These are phyloP conservation scores for Tholera decimalis DNA, from an alignment of 2,888 invertebrate genomes.

Conservation along the genomic window DNA sequence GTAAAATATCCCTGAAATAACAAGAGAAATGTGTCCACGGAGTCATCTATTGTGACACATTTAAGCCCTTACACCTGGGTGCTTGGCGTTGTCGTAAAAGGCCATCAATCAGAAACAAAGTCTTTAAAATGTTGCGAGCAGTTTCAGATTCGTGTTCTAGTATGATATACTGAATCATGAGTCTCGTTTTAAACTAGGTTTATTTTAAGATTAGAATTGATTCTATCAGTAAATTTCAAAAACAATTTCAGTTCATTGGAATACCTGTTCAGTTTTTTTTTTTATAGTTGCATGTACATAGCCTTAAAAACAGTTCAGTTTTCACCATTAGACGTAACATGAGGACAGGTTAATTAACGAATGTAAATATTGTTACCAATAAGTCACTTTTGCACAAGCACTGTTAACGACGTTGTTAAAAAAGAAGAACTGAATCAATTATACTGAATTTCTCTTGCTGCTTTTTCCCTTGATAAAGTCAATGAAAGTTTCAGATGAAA, in stretches of 20 bases:
- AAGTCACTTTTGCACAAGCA: not conserved
- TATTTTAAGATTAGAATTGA: not conserved
- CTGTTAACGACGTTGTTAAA: too few species aligned
- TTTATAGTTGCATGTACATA: too few species aligned
- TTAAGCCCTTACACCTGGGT: not conserved
- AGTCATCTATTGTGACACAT: not conserved
- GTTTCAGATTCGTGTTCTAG: not conserved
- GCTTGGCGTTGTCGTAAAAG: not conserved
- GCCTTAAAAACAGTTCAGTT: not conserved
- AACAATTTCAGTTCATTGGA: not conserved
- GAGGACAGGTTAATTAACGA: conserved; percentile 30
- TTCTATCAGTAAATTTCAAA: not conserved
- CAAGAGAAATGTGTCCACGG: conserved; percentile 9
- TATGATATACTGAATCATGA: not conserved
- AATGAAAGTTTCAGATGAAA: not conserved
- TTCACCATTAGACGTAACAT: not conserved
- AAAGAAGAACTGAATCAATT: not conserved
- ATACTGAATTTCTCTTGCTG: not conserved
- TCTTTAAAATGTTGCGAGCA: not conserved
- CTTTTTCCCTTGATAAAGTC: not conserved
- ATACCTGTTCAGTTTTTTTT: too few species aligned
- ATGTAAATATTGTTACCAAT: conserved; percentile 33
- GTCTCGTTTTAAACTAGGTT: conserved; percentile 27
- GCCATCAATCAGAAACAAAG: conserved; percentile 3
- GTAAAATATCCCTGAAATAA: conserved; percentile 12